phyloP scores from a whole-genome alignment of 2,888 invertebrate genomes.

The Amiota communis region DNA sequence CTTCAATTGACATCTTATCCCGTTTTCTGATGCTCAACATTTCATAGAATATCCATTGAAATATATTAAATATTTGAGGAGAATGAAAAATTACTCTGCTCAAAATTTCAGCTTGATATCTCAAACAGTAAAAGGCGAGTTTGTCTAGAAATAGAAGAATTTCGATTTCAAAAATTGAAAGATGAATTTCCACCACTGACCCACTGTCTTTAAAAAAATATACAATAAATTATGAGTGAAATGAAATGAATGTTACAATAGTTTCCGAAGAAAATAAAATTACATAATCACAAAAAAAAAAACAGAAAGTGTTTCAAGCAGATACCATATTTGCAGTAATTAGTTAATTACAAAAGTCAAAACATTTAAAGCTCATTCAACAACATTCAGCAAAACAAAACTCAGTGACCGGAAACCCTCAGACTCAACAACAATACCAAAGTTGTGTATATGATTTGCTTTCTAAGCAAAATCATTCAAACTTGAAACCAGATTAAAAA shows the following conservation, averaged over 20 bases:
- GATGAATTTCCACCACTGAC: too few species aligned
- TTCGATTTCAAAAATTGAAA: too few species aligned
- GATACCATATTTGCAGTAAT: background rate
- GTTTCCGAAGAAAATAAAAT: background rate
- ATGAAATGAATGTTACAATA: slow-evolving; percentile 4
- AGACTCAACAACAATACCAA: background rate
- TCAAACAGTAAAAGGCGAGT: too few species aligned
- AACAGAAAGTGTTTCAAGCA: slow-evolving; percentile 4
- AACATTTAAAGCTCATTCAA: background rate
- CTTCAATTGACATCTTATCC: too few species aligned
- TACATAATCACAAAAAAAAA: slow-evolving; percentile 6
- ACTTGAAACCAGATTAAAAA: slow-evolving; percentile 1
- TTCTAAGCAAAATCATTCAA: slow-evolving; percentile 7
- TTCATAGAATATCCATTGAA: too few species aligned
- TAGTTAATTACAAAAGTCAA: background rate
- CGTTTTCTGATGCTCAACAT: too few species aligned
- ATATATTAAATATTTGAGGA: too few species aligned
- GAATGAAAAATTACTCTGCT: too few species aligned
- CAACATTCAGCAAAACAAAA: background rate
- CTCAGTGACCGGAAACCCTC: slow-evolving; percentile 19
- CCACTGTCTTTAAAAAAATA: too few species aligned
- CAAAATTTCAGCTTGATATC: too few species aligned
- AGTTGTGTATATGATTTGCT: slow-evolving; percentile 3
- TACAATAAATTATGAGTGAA: too few species aligned
- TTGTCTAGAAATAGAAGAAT: too few species aligned